Evolutionary conservation across 2,113 vertebrate species (phyloP).

Genomic region (Rhynchomys soricoides): DNA sequence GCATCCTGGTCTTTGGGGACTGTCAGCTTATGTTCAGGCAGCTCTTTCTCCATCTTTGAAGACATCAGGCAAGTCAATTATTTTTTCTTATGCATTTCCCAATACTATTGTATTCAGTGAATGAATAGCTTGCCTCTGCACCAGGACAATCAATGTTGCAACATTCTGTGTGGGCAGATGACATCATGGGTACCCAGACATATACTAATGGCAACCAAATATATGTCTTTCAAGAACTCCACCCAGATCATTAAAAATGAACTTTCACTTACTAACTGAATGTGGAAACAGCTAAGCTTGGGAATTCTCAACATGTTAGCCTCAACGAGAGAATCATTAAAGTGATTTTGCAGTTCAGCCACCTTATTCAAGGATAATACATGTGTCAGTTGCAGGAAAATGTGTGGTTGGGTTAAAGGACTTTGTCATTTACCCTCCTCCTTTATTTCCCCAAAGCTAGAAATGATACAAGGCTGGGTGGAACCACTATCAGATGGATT

Average conservation of each 20-base stretch:
- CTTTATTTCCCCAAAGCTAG: neutral
- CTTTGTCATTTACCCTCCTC: neutral
- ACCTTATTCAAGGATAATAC: neutral
- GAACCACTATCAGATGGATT: neutral
- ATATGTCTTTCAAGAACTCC: conserved; percentile 33
- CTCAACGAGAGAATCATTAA: conserved; percentile 18
- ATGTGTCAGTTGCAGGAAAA: neutral
- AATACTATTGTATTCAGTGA: neutral
- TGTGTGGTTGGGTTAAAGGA: neutral
- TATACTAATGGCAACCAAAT: conserved; percentile 32
- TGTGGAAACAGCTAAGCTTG: neutral
- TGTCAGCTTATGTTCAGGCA: neutral
- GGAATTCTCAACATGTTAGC: conserved; percentile 10
- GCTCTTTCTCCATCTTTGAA: neutral
- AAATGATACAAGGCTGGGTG: conserved; percentile 16
- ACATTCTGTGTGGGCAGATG: neutral
- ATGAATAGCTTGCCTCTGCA: conserved; percentile 17
- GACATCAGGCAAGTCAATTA: neutral
- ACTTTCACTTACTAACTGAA: conserved; percentile 49
- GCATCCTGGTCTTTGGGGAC: neutral
- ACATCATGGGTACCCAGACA: conserved; percentile 11
- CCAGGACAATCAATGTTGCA: neutral
- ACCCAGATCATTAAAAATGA: conserved; percentile 52
- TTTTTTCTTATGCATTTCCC: conserved; percentile 12
- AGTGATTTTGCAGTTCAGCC: conserved; percentile 41